phyloP scores from a whole-genome alignment of 1,140 invertebrate species.

The Dufourea novaeangliae region DNA sequence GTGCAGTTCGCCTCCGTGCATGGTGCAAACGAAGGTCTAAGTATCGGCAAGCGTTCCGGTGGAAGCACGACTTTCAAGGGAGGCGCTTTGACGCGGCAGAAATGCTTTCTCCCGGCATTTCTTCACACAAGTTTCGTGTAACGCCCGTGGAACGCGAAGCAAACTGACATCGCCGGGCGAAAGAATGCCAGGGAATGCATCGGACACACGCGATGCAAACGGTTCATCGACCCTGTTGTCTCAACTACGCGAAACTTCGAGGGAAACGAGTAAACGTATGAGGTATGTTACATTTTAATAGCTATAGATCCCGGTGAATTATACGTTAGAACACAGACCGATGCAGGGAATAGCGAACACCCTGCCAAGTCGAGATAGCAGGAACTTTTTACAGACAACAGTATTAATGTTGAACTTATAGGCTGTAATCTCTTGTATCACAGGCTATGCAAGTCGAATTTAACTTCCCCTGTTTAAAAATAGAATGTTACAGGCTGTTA shows the following conservation, averaged over 20 bases:
- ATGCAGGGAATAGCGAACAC: no score
- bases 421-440: background rate
- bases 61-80: background rate
- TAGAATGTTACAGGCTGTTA: no score
- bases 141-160: background rate
- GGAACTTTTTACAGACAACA: background rate
- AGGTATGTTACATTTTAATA: slow-evolving; percentile 47
- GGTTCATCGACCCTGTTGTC: slow-evolving; percentile 49
- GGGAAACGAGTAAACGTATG: slow-evolving; percentile 27
- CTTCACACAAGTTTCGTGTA: slow-evolving; percentile 13
- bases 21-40: background rate
- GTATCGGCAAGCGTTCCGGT: background rate
- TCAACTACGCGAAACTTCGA: slow-evolving; percentile 28
- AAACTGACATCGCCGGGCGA: background rate
- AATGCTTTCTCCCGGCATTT: background rate
- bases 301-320: slow-evolving; percentile 38
- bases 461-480: no score
- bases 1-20: background rate
- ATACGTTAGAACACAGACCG: background rate
- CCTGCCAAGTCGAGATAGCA: background rate
- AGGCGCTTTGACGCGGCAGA: background rate
- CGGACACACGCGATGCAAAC: slow-evolving; percentile 48
- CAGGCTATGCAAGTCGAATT: background rate
- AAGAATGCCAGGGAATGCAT: slow-evolving; percentile 31
- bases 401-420: background rate